Evolutionary conservation across 2,888 invertebrate genomes (phyloP), one percentile per base, ranked within the genome.

Genomic region (Metacarcinus magister): DNA sequence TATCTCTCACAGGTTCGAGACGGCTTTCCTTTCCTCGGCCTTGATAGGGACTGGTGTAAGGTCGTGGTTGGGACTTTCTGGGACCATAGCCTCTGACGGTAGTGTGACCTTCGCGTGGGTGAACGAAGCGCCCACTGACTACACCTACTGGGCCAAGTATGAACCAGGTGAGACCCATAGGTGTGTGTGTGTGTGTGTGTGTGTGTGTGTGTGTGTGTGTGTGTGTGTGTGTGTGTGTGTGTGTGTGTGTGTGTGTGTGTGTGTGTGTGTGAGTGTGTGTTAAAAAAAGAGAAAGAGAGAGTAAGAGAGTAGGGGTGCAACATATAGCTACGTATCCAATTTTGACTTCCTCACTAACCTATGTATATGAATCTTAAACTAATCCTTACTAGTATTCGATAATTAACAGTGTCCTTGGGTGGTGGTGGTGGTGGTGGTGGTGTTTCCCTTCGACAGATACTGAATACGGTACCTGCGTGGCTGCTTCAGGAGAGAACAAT

Each of bases 101-200:
- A 46, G 94, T 8, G 82, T 96, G 19, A 93, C 94, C 82, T 96
- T 96, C 93, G 23, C 16, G 10, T 96, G 96, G 96, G 94, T 94
- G 43, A 96, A 94, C 19, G 96, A 94, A 0, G 94, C 94, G 16
- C 46, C 92, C n/a, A 93, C 95, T 75, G 92, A 92, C 2, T 96
- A 91, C 91, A 92, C 93, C 54, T 95, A 93, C 95, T 96, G 96
- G 96, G 95, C 93, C n/a, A 95, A 94, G 48, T 96, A 82, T 87
- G 94, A 96, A 60, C 96, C 96, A 28, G 93, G 96, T 96, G 48
- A 93, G 96, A 44, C 16, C 23, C 44, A 10, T 16, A 82, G 75
- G 75, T 82, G 75, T 82, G 23, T 23, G 23, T 3, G 60, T 23
- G 60, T 39, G 67, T 19, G 16, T 19, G 67, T 19, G 16, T 19